Percentiles rank a stretch among this genome's conserved stretches.
phyloP scores from a whole-genome alignment of 2,797 vertebrate genomes.

The Tapirus indicus region DNA sequence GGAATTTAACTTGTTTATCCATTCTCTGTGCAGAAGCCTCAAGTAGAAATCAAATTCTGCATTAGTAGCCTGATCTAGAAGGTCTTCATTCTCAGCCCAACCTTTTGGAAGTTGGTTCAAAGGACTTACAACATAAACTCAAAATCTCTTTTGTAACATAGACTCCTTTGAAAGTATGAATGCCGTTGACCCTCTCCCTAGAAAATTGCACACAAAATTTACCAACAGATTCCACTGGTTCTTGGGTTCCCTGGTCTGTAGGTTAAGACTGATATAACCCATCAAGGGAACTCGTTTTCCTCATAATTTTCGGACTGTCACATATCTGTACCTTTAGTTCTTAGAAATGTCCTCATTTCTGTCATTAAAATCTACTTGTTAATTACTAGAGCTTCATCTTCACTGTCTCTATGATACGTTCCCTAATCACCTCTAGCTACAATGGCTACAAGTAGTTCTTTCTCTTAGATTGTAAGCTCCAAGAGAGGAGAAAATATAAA shows the following conservation, averaged over 20 bases:
- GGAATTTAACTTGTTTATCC: background rate
- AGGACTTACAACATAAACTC: background rate
- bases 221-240: background rate
- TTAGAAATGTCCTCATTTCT: background rate
- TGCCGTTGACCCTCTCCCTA: background rate
- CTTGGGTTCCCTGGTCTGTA: background rate
- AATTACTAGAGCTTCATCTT: background rate
- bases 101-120: background rate
- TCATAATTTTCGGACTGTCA: background rate
- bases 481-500: background rate
- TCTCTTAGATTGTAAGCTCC: background rate
- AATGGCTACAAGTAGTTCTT: background rate
- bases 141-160: background rate
- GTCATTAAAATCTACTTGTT: conserved; percentile 24
- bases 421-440: background rate
- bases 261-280: background rate
- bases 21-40: background rate
- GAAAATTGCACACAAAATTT: background rate
- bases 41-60: conserved; percentile 1
- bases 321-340: background rate
- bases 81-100: background rate
- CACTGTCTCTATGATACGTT: background rate
- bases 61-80: background rate
- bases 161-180: background rate
- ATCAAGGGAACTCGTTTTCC: background rate